Percentiles rank a stretch among this genome's conserved stretches.
These are phyloP conservation scores for Grapholita molesta DNA, from an alignment of 1,140 invertebrate genomes.

Conservation along the genomic window DNA sequence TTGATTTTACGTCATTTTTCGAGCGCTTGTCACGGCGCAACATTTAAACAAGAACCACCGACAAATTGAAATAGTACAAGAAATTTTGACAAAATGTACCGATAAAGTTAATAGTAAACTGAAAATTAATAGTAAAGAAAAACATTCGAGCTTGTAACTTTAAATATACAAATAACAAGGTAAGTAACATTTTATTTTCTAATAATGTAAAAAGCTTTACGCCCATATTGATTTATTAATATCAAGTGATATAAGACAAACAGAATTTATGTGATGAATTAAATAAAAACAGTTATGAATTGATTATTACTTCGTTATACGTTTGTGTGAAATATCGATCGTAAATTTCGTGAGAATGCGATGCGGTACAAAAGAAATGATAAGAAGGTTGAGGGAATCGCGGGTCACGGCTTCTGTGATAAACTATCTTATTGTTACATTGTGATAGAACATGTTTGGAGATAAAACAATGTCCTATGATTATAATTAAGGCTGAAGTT, in stretches of 20 bases:
- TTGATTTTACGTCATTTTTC: conserved; percentile 67
- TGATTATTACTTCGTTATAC: neutral
- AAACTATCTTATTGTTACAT: conserved; percentile 14
- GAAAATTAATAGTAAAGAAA: neutral
- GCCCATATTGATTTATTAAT: neutral
- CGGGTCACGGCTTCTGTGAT: neutral
- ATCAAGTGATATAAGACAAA: no score
- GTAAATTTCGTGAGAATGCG: neutral
- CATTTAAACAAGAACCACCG: conserved; percentile 60
- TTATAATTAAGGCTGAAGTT: neutral
- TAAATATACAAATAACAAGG: neutral
- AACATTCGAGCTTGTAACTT: neutral
- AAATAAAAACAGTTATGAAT: neutral
- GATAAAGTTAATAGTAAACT: neutral
- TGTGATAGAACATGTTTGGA: neutral
- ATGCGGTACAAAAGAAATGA: neutral
- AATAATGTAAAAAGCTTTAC: neutral
- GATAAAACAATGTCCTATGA: neutral
- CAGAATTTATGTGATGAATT: neutral
- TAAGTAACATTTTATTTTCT: neutral
- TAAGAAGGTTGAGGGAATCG: conserved; percentile 1
- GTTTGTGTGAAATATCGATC: conserved; percentile 10
- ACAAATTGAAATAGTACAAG: conserved; percentile 40
- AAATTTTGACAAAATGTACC: conserved; percentile 45
- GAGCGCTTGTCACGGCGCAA: conserved; percentile 65